phyloP scores from a whole-genome alignment of 2,888 invertebrate genomes.

The Schizaphis graminum region DNA sequence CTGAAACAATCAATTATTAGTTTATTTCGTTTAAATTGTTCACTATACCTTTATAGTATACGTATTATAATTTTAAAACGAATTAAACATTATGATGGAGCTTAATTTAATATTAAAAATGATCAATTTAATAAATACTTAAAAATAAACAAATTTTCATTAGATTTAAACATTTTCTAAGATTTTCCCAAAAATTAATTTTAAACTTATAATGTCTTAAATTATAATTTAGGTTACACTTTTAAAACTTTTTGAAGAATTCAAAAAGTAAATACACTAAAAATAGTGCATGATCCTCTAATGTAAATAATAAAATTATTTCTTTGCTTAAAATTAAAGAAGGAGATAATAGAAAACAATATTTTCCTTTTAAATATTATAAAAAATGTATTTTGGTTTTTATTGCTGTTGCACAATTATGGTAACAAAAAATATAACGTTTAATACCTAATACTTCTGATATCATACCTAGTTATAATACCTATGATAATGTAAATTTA shows the following conservation, averaged over 20 bases:
- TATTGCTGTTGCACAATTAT: background rate
- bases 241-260: background rate
- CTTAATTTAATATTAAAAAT: background rate
- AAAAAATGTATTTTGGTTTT: background rate
- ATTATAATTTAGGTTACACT: background rate
- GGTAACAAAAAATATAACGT: background rate
- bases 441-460: background rate
- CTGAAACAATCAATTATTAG: background rate
- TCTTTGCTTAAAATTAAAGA: background rate
- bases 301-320: background rate
- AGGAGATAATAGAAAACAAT: background rate
- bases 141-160: background rate
- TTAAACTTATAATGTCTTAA: background rate
- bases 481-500: background rate
- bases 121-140: background rate
- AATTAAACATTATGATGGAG: background rate
- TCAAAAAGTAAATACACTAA: background rate
- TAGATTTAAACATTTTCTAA: background rate
- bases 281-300: background rate
- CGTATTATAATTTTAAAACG: background rate
- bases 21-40: background rate
- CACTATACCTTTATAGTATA: background rate
- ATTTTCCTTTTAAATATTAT: background rate
- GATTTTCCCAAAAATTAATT: background rate
- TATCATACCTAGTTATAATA: background rate